Conservation (phyloP, 1,140 invertebrate genomes). For the Vollenhovia emeryi region DNA sequence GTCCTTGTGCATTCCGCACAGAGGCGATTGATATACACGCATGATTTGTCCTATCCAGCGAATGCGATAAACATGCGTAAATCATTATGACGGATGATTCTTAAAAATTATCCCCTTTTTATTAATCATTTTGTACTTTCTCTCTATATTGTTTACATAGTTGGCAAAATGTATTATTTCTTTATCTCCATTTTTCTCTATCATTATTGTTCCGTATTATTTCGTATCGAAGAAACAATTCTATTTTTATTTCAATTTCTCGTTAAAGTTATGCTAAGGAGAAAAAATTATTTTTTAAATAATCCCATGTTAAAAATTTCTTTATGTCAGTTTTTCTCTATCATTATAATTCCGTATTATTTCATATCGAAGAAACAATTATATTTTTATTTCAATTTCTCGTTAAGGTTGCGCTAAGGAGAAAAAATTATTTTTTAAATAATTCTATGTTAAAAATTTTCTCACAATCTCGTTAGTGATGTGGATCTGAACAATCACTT, state of each 20-base stretch:
- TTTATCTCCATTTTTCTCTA: background rate
- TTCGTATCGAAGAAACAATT: background rate
- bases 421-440: background rate
- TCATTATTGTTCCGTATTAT: background rate
- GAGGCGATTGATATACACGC: conserved; percentile 41
- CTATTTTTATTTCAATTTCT: background rate
- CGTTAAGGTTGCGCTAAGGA: background rate
- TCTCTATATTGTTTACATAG: background rate
- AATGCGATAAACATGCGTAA: conserved; percentile 38
- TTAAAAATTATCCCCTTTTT: background rate
- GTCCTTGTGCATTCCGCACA: conserved; percentile 50
- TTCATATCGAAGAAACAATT: background rate
- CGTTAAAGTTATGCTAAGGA: background rate
- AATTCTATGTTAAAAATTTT: background rate
- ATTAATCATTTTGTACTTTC: too few relatives aligned
- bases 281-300: background rate
- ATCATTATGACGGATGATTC: background rate
- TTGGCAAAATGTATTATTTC: background rate
- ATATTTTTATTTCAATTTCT: background rate
- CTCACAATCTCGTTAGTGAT: background rate
- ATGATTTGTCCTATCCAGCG: conserved; percentile 7
- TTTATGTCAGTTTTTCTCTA: background rate
- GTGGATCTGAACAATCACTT: background rate
- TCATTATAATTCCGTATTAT: background rate
- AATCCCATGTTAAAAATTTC: background rate